Percentiles rank a stretch among this genome's conserved stretches.
phyloP scores from a whole-genome alignment of 2,113 vertebrate species.

The Myanophis thanlyinensis region DNA sequence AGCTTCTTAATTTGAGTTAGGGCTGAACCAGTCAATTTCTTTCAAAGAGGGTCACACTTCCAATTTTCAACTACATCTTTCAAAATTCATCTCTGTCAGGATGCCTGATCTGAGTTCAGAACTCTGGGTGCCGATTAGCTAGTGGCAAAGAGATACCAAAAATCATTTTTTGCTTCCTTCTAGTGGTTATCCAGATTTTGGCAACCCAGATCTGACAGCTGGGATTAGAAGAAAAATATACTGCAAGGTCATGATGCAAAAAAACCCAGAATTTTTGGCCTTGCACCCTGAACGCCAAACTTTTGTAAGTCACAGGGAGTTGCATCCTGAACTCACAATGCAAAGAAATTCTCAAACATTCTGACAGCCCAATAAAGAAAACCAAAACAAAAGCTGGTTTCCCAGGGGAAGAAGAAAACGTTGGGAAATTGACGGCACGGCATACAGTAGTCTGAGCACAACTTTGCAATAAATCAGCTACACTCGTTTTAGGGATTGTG shows the following conservation, averaged over 20 bases:
- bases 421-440: not conserved
- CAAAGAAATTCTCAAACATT: not conserved
- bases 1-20: not conserved
- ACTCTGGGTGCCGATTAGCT: not conserved
- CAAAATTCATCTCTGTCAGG: not conserved
- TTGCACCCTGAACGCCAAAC: not conserved
- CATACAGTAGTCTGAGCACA: not conserved
- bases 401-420: not conserved
- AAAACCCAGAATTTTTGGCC: not conserved
- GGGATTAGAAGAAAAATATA: not conserved
- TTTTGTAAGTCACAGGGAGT: not conserved
- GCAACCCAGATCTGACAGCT: not conserved
- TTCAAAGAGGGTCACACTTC: not conserved
- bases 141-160: not conserved
- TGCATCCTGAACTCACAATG: not conserved
- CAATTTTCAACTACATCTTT: not conserved
- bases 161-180: not conserved
- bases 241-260: not conserved
- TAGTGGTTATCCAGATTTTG: not conserved
- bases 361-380: not conserved
- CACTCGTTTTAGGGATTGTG: not conserved
- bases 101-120: not conserved
- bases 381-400: not conserved
- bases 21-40: not conserved
- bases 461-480: too few species aligned